Evolutionary conservation across 2,888 invertebrate genomes (phyloP).

Genomic region (Acleris sparsana): DNA sequence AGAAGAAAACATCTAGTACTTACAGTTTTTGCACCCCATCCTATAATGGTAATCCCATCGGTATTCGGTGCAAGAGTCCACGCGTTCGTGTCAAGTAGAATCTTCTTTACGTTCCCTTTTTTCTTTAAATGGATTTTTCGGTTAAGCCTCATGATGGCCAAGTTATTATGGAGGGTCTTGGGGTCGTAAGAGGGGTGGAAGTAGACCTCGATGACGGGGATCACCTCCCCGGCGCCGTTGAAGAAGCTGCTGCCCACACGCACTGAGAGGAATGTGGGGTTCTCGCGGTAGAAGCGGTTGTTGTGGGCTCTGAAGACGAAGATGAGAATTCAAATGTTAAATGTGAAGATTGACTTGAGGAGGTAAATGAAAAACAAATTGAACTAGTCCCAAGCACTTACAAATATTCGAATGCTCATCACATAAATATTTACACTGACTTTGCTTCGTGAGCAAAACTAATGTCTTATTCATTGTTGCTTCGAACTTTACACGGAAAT

Average conservation of each 20-base stretch:
- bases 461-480: too few species aligned
- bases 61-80: slow-evolving; percentile 50
- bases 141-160: slow-evolving; percentile 59
- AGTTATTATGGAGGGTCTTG: slow-evolving; percentile 58
- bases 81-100: slow-evolving; percentile 55
- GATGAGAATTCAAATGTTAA: not conserved
- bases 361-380: not conserved
- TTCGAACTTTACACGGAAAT: too few species aligned
- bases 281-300: slow-evolving; percentile 71
- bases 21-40: slow-evolving; percentile 70
- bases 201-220: slow-evolving; percentile 62
- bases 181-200: slow-evolving; percentile 69
- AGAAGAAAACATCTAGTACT: slow-evolving; percentile 41
- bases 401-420: too few species aligned
- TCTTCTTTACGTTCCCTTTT: slow-evolving; percentile 54
- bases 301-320: slow-evolving; percentile 61
- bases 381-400: too few species aligned
- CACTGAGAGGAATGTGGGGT: slow-evolving; percentile 67
- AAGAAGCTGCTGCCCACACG: slow-evolving; percentile 65
- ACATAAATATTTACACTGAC: too few species aligned
- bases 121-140: slow-evolving; percentile 50
- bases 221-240: slow-evolving; percentile 58
- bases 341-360: not conserved
- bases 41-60: slow-evolving; percentile 59
- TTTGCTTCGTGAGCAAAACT: too few species aligned